Percentiles rank a stretch among this genome's conserved stretches.
These are phyloP conservation scores for Conops quadrifasciatus DNA, from an alignment of 2,888 invertebrate genomes.

Conservation along the genomic window DNA sequence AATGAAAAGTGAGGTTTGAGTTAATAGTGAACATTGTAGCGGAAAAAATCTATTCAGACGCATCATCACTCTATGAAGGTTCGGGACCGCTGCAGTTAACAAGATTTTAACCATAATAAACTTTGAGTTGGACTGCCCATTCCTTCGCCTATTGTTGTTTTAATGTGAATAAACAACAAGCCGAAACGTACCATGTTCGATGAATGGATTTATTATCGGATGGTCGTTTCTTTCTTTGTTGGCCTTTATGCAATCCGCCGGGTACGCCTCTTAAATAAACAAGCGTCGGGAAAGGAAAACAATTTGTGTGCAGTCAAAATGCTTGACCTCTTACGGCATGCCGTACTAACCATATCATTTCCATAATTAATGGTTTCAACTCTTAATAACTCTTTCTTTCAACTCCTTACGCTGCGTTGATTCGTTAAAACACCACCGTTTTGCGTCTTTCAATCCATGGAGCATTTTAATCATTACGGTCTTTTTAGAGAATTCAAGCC, in stretches of 20 bases:
- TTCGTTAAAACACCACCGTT: no score
- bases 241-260: neutral
- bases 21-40: no score
- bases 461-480: neutral
- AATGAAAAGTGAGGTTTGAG: no score
- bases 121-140: neutral
- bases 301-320: slow-evolving; percentile 27
- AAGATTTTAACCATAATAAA: neutral
- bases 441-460: neutral
- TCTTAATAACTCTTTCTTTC: slow-evolving; percentile 22
- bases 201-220: neutral
- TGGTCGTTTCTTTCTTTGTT: slow-evolving; percentile 8
- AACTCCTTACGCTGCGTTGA: neutral
- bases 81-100: neutral
- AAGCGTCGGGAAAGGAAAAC: slow-evolving; percentile 10
- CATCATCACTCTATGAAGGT: neutral
- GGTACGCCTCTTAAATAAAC: slow-evolving; percentile 24
- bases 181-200: neutral
- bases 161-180: neutral
- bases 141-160: slow-evolving; percentile 2
- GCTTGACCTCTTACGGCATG: neutral
- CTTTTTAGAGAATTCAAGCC: neutral
- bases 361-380: slow-evolving; percentile 31
- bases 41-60: no score
- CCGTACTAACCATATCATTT: slow-evolving; percentile 13